These are phyloP conservation scores for Babylonia areolata DNA, from an alignment of 1,140 invertebrate genomes.

Conservation along the genomic window DNA sequence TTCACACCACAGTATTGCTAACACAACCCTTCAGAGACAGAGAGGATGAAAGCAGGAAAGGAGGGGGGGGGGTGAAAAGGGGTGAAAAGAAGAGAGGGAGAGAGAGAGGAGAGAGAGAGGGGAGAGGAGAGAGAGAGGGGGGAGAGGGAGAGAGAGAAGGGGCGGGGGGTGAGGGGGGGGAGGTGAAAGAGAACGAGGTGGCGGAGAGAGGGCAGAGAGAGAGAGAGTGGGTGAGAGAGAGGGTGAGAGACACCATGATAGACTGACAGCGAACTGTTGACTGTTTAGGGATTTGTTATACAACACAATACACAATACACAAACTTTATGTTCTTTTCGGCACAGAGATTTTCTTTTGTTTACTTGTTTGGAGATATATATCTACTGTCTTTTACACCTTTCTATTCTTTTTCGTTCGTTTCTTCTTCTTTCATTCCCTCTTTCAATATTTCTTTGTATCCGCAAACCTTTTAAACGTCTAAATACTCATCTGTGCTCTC, in stretches of 20 bases:
- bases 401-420: background rate
- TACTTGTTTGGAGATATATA: too few species aligned
- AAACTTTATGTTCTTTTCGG: too few species aligned
- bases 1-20: too few species aligned
- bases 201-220: background rate
- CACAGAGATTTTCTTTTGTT: too few species aligned
- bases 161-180: background rate
- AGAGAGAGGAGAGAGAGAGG: background rate
- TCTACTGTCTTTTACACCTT: too few species aligned
- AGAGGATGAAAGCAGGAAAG: background rate
- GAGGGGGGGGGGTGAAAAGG: too few species aligned
- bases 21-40: too few species aligned
- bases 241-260: too few species aligned
- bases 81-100: background rate
- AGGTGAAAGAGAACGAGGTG: background rate
- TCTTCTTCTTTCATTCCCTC: constrained; percentile 8
- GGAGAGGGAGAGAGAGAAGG: background rate
- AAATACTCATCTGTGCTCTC: too few species aligned
- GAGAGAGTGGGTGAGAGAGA: background rate
- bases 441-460: background rate
- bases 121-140: background rate
- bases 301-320: too few species aligned
- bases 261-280: background rate
- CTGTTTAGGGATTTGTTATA: too few species aligned
- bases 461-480: too few species aligned